A percentile compares a stretch with the other conserved stretches of the same genome.
These are phyloP conservation scores for Hapalemur alaotrensis DNA, from an alignment of 2,797 vertebrate genomes.

Conservation along the genomic window DNA sequence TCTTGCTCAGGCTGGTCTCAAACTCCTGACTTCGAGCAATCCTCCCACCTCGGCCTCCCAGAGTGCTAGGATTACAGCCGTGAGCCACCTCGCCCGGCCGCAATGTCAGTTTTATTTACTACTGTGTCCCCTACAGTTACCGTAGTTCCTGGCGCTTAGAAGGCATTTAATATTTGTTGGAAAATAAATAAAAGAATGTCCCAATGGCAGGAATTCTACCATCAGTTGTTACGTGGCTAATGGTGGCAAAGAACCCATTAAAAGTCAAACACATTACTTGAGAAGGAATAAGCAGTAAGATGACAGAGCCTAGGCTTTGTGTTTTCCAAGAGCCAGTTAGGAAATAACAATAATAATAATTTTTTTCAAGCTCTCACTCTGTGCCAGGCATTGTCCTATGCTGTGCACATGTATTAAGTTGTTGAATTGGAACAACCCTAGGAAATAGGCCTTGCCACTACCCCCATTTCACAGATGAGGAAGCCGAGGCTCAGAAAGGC, in stretches of 20 bases:
- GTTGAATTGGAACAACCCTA: neutral
- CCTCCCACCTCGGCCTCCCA: too few species aligned
- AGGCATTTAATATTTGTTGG: neutral
- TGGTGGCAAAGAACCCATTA: neutral
- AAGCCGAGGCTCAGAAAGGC: neutral
- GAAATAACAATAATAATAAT: neutral
- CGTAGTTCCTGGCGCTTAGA: neutral
- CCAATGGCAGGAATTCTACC: neutral
- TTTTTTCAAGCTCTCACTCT: neutral
- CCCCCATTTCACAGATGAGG: neutral
- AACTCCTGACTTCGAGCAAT: too few species aligned
- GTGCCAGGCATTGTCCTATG: neutral
- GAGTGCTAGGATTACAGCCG: too few species aligned
- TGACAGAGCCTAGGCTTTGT: neutral
- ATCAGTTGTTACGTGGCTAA: neutral
- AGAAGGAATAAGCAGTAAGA: neutral
- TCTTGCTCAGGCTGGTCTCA: too few species aligned
- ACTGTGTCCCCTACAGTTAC: neutral
- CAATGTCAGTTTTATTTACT: neutral
- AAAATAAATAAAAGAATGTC: neutral
- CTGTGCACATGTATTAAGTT: neutral
- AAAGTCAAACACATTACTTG: neutral
- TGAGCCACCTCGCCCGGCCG: too few species aligned
- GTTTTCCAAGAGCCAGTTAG: neutral
- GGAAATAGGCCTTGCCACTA: neutral